A percentile compares a stretch with the other conserved stretches of the same genome.
phyloP scores from a whole-genome alignment of 2,888 invertebrate genomes.

The Portevinia maculata region DNA sequence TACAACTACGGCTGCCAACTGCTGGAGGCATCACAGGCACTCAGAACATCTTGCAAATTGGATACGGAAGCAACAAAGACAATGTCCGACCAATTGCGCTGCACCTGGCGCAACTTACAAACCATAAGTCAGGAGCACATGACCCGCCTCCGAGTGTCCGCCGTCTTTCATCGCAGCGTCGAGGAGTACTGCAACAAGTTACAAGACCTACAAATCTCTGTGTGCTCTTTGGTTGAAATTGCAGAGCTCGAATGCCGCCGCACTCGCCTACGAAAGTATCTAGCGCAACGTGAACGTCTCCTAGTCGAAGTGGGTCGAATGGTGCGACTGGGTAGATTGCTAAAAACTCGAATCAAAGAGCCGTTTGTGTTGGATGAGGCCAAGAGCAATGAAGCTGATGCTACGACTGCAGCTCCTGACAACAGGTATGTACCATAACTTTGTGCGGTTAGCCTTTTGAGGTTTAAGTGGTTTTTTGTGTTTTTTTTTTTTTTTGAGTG shows the following conservation, averaged over 20 bases:
- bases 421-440: conserved; percentile 78
- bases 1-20: conserved; percentile 92
- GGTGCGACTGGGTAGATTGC: conserved; percentile 87
- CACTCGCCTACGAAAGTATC: conserved; percentile 84
- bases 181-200: conserved; percentile 87
- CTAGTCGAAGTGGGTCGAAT: conserved; percentile 89
- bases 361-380: conserved; percentile 83
- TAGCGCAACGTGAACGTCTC: conserved; percentile 86
- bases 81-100: conserved; percentile 85
- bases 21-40: conserved; percentile 88
- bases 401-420: conserved; percentile 72
- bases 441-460: conserved; percentile 46
- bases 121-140: conserved; percentile 89
- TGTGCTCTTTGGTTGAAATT: conserved; percentile 82
- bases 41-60: conserved; percentile 89
- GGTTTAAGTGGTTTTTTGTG: conserved; percentile 60
- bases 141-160: conserved; percentile 89
- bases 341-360: conserved; percentile 87
- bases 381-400: conserved; percentile 74
- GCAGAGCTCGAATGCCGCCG: conserved; percentile 83
- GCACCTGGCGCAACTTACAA: conserved; percentile 88
- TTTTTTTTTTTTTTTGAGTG: conserved; percentile 26
- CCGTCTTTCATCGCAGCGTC: conserved; percentile 89
- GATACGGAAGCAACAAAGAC: conserved; percentile 84
- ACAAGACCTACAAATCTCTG: conserved; percentile 85